Base-by-base conservation (phyloP, 92 coral and sea anemone genomes). In the Umimayanthus kanabou region DNA sequence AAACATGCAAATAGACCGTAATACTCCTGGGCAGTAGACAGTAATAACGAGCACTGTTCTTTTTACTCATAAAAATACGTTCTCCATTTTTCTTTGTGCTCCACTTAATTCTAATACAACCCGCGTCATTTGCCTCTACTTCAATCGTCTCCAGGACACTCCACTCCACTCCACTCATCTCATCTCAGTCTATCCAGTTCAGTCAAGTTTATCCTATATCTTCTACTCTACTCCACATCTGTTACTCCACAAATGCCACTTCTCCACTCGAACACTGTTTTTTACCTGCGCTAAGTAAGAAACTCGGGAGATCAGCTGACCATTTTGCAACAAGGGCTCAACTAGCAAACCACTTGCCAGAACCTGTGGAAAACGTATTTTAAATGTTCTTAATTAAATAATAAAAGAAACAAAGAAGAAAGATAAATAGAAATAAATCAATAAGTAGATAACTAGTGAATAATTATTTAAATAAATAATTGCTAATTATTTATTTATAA, bases 261-360 rank as follows among this genome's bases (percentile, higher is more conserved):
- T 20, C n/a, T 7, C 75, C 39, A 71, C 73, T 28, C 33, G 30
- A 73, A 39, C 20, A 39, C 10, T n/a, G n/a, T n/a, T n/a, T n/a
- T 39, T 73, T 73, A 73, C 77, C 77, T 73, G 77, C 30, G 77
- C 39, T 29, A 73, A 22, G 77, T 73, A 73, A 73, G 77, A 73
- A 73, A 73, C 45, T 39, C 37, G 37, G 77, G 77, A 73, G 77
- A 29, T 29, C 77, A 73, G 77, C 77, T 73, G 77, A 73, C 77
- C 77, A 30, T 73, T 29, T 14, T 28, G 77, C 15, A 73, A 30
- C 40, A 73, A 43, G 25, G 77, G 77, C 77, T 73, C 77, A 33
- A 73, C 33, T 73, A 73, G 15, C 77, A 45, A 73, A 73, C 77
- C 77, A 39, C 77, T 73, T 26, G 77, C 77, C 9, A 73, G 77